Conservation (phyloP, 2,797 vertebrate genomes). For the Holocentrus rufus region DNA sequence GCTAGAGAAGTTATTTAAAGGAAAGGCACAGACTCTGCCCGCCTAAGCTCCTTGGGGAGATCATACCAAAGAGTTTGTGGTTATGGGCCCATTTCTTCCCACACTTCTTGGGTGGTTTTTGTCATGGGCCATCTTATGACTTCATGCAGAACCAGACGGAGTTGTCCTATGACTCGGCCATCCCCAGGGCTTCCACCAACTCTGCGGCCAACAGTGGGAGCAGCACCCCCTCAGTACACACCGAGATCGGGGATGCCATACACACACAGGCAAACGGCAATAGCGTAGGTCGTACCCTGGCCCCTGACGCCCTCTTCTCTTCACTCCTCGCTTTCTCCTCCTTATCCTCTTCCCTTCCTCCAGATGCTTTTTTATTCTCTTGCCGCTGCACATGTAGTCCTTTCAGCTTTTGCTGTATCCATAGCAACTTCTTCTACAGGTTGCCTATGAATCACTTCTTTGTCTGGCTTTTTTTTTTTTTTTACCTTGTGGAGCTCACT, state of each 20-base stretch:
- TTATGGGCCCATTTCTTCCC: background rate
- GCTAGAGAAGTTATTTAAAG: background rate
- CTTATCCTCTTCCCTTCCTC: slow-evolving; percentile 30
- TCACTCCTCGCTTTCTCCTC: background rate
- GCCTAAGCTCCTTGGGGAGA: no score
- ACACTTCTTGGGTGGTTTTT: slow-evolving; percentile 21
- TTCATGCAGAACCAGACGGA: slow-evolving; percentile 70
- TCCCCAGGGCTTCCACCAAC: slow-evolving; percentile 87
- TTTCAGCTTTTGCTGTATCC: slow-evolving; percentile 53
- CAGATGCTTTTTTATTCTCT: slow-evolving; percentile 38
- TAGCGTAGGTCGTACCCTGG: slow-evolving; percentile 75
- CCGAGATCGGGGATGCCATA: slow-evolving; percentile 66
- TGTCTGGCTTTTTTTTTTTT: slow-evolving; percentile 51
- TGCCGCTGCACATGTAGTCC: slow-evolving; percentile 33
- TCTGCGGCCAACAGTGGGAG: slow-evolving; percentile 77
- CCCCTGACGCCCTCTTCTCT: background rate
- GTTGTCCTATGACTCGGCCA: slow-evolving; percentile 80
- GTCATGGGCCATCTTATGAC: slow-evolving; percentile 26
- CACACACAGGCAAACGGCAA: slow-evolving; percentile 62
- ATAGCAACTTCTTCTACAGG: slow-evolving; percentile 65
- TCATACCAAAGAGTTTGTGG: background rate
- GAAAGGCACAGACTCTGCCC: no score
- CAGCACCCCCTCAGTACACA: slow-evolving; percentile 81
- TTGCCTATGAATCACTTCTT: slow-evolving; percentile 69
- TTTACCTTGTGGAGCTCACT: slow-evolving; percentile 24